A percentile compares a stretch with the other conserved stretches of the same genome.
These are phyloP conservation scores for Cotesia chilonis DNA, from an alignment of 1,140 invertebrate species.

Conservation along the genomic window DNA sequence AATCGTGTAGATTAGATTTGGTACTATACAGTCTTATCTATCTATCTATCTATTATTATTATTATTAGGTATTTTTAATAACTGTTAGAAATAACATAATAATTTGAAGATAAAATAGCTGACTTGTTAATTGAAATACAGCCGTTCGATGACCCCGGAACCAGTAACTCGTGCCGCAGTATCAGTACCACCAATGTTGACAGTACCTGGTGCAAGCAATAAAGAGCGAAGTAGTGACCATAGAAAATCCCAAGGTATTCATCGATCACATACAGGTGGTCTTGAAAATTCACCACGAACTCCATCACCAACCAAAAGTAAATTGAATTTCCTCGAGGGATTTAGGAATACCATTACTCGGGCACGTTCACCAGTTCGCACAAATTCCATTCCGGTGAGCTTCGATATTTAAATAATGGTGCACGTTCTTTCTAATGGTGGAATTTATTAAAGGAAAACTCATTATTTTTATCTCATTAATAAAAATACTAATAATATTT, in stretches of 20 bases:
- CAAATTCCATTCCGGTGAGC: slow-evolving; percentile 60
- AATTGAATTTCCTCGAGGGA: slow-evolving; percentile 72
- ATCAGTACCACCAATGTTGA: slow-evolving; percentile 51
- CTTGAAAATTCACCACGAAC: slow-evolving; percentile 58
- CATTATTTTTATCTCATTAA: slow-evolving; percentile 1
- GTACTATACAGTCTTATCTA: not conserved
- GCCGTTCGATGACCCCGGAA: slow-evolving; percentile 57
- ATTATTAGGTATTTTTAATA: too few relatives aligned
- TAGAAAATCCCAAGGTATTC: slow-evolving; percentile 61
- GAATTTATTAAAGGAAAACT: not conserved
- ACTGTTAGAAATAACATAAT: too few relatives aligned
- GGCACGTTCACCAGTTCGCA: slow-evolving; percentile 61
- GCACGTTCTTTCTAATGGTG: slow-evolving; percentile 15
- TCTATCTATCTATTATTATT: too few relatives aligned
- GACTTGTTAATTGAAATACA: slow-evolving; percentile 39
- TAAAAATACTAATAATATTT: slow-evolving; percentile 30
- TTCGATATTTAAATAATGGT: slow-evolving; percentile 4
- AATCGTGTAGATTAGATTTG: not conserved
- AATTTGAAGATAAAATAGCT: not conserved
- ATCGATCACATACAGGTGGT: slow-evolving; percentile 58
- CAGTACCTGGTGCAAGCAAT: slow-evolving; percentile 42
- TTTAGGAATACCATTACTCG: slow-evolving; percentile 68
- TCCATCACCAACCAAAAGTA: slow-evolving; percentile 69
- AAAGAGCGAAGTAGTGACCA: slow-evolving; percentile 52
- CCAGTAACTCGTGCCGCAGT: slow-evolving; percentile 52